These are phyloP conservation scores for Melopsittacus undulatus DNA, from an alignment of 2,797 vertebrate species.

Conservation along the genomic window DNA sequence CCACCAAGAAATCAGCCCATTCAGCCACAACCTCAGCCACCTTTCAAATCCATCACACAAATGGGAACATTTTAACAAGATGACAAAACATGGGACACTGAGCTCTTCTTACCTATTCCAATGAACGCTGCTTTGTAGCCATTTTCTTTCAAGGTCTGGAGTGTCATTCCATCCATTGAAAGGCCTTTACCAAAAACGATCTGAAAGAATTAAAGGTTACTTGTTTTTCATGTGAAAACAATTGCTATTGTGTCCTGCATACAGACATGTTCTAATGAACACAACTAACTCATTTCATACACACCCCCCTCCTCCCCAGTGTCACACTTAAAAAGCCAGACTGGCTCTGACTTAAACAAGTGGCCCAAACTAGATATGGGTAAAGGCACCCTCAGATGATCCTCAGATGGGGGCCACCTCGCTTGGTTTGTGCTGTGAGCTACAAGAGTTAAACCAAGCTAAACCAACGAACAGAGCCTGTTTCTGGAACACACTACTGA, in stretches of 20 bases:
- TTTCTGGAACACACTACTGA: background rate
- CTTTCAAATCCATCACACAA: background rate
- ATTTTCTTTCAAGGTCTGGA: slow-evolving; percentile 83
- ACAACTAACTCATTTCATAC: background rate
- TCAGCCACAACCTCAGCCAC: background rate
- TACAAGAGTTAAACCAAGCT: background rate
- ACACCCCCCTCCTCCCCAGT: background rate
- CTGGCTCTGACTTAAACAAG: background rate
- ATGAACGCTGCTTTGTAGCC: slow-evolving; percentile 88
- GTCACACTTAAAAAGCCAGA: background rate
- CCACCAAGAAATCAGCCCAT: background rate
- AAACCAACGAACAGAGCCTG: background rate
- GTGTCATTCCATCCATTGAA: slow-evolving; percentile 83
- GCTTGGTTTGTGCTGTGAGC: background rate
- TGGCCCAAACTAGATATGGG: background rate
- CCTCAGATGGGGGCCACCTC: background rate
- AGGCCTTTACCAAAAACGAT: slow-evolving; percentile 86
- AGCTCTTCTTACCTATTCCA: slow-evolving; percentile 87
- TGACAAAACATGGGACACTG: background rate
- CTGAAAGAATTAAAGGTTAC: slow-evolving; percentile 74
- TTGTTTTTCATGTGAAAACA: background rate
- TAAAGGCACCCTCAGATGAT: background rate
- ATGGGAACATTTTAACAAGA: background rate
- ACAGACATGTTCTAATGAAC: background rate
- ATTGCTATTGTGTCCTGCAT: background rate